Percentiles rank a stretch among this genome's conserved stretches.
Conservation (phyloP, 1,140 invertebrate species). For the Papilio polyxenes region DNA sequence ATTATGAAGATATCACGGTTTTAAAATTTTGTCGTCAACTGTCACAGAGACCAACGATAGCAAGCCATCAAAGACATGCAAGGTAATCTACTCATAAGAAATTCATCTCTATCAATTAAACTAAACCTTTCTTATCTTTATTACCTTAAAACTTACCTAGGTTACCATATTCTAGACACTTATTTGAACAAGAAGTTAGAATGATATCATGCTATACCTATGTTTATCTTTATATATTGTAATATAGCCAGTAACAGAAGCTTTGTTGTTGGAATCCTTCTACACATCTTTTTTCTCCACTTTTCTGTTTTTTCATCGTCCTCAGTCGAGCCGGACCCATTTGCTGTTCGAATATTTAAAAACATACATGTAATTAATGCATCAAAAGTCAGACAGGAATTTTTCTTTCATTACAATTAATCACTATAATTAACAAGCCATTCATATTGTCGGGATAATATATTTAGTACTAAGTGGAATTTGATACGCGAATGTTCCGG, state of each 20-base stretch:
- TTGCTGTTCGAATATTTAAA: background rate
- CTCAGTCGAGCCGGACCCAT: background rate
- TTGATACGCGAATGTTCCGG: slow-evolving; percentile 29
- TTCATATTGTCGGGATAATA: slow-evolving; percentile 5
- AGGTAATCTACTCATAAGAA: slow-evolving; percentile 43
- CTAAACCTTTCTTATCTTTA: slow-evolving; percentile 68
- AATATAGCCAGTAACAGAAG: background rate
- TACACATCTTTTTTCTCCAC: too few species aligned
- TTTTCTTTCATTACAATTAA: slow-evolving; percentile 44
- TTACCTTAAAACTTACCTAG: slow-evolving; percentile 49
- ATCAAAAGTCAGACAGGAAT: background rate
- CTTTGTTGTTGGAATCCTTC: too few species aligned
- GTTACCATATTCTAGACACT: slow-evolving; percentile 38
- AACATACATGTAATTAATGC: background rate
- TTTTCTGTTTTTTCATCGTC: too few species aligned
- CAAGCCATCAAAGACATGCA: slow-evolving; percentile 52
- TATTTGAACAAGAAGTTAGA: slow-evolving; percentile 31
- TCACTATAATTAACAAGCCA: background rate
- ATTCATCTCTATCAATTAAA: slow-evolving; percentile 68
- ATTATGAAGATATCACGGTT: slow-evolving; percentile 39
- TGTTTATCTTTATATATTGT: background rate
- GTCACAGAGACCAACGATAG: slow-evolving; percentile 57
- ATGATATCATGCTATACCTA: background rate
- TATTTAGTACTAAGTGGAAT: slow-evolving; percentile 34
- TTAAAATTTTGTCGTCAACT: slow-evolving; percentile 51